Evolutionary conservation across 64 coral and sea anemone genomes (phyloP), one percentile per base, ranked within the genome.

Genomic region (Stylophora pistillata): DNA sequence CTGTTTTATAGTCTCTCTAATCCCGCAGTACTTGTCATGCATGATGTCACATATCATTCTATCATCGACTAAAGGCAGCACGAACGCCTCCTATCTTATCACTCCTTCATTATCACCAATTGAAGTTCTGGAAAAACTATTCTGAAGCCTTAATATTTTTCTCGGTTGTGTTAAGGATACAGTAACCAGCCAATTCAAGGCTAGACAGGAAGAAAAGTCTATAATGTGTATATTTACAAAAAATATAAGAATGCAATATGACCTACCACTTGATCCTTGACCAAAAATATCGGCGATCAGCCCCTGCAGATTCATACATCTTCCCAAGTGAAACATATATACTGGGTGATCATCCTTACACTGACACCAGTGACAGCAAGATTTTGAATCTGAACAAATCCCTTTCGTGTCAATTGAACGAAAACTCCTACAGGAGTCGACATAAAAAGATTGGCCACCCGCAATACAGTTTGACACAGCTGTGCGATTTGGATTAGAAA

Each of bases 271-370:
- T 84, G 80, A 84, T 61, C 80, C 62, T 25, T 23, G 80, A 27
- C 80, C 80, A 84, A 84, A 84, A 7, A 69, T 34, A 84, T 84
- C 80, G 11, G 32, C 26, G 80, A 16, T 84, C 15, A 84, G 80
- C 62, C 69, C 61, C 0, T 23, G 23, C 30, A 84, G 62, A 84
- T 63, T 70, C 20, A 84, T 60, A 16, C 80, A 84, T 54, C 69
- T 84, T 18, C 60, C 62, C 62, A 68, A 84, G 30, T 71, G 80
- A 17, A 37, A 3, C 13, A 84, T 23, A 27, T 84, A 70, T 4
- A 23, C 53, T 4, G 80, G 80, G 34, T 84, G 26, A 53, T 34
- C 61, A 15, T 4, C 3, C 13, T 52, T 6, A 9, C 80, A 84
- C 12, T 70, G 33, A 23, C 80, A 84, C 0, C 20, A 53, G 23